Evolutionary conservation across 2,113 vertebrate genomes (phyloP), one percentile per base, ranked within the genome.

Genomic region (Vicugna pacos): DNA sequence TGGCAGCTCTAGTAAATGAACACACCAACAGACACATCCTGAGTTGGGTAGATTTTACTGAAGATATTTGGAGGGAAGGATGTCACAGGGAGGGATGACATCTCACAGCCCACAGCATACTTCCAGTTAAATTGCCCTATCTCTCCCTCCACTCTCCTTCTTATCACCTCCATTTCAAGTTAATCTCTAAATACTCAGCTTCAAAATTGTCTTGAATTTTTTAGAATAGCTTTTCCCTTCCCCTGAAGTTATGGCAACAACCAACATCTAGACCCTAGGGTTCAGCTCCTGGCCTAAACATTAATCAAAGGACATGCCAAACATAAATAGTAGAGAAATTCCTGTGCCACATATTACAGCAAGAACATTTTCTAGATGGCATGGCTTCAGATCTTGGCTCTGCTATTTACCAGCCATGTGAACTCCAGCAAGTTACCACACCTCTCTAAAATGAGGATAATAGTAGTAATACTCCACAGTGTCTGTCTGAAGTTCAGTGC

Each of bases 301-400:
- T 93, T 72, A 24, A 73, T 88, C 80, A 88, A 89, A 73, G 19
- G 32, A n/a, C 14, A 72, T n/a, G 28, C 85, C 11, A 20, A 30
- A 79, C 48, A 93, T 42, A 81, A 87, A 35, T 11, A 62, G 50
- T 14, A 56, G 42, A 58, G 75, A 73, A 54, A 92, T 58, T 95
- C 54, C 50, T 80, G 19, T 60, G 42, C 42, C 72, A 46, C 62
- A 80, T 67, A 15, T 56, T 91, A 73, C 6, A 82, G 62, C 79
- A 83, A 89, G 90, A 84, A 73, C 38, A 82, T 82, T 94, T 95
- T 95, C n/a, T 77, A 42, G 79, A n/a, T 83, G n/a, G 75, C 24
- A 24, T 82, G 62, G 13, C 38, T 93, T 93, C 84, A 88, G 62
- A 76, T 76, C 64, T 90, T 73, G 38, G 32, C 86, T 96, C 35